phyloP scores from a whole-genome alignment of 2,888 invertebrate genomes.

The Acleris laterana region DNA sequence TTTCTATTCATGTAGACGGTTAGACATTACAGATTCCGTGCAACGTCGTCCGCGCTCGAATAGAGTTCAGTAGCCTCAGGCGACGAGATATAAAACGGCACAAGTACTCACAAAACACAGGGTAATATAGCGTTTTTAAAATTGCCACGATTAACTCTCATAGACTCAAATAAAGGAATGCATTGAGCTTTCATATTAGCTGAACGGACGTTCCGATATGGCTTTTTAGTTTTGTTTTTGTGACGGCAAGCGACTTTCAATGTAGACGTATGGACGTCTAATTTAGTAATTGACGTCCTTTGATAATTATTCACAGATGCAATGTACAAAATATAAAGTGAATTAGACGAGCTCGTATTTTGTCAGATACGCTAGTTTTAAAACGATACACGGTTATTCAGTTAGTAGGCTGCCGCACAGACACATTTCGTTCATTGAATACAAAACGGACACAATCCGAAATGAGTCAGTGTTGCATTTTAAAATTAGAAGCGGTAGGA shows the following conservation, averaged over 20 bases:
- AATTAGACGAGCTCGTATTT: too few species aligned
- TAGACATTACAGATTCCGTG: conserved; percentile 23
- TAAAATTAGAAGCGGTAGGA: too few species aligned
- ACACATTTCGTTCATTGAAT: too few species aligned
- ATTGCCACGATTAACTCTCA: background rate
- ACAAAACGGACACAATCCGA: too few species aligned
- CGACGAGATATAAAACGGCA: conserved; percentile 4
- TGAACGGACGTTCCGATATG: background rate
- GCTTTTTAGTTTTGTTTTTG: background rate
- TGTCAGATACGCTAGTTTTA: too few species aligned
- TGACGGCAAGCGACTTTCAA: background rate
- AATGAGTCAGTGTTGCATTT: too few species aligned
- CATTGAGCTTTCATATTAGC: background rate
- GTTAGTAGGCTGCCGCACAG: too few species aligned
- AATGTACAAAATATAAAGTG: too few species aligned
- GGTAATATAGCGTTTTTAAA: background rate
- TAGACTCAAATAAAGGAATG: conserved; percentile 1
- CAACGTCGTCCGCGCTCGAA: conserved; percentile 24
- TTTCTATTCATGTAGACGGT: conserved; percentile 26
- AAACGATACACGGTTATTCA: too few species aligned
- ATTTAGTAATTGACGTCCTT: too few species aligned
- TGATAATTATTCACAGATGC: too few species aligned
- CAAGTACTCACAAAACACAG: conserved; percentile 1
- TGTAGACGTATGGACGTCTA: background rate
- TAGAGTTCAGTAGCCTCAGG: conserved; percentile 24